phyloP scores from a whole-genome alignment of 2,113 vertebrate species.

The Urocynchramus pylzowi region DNA sequence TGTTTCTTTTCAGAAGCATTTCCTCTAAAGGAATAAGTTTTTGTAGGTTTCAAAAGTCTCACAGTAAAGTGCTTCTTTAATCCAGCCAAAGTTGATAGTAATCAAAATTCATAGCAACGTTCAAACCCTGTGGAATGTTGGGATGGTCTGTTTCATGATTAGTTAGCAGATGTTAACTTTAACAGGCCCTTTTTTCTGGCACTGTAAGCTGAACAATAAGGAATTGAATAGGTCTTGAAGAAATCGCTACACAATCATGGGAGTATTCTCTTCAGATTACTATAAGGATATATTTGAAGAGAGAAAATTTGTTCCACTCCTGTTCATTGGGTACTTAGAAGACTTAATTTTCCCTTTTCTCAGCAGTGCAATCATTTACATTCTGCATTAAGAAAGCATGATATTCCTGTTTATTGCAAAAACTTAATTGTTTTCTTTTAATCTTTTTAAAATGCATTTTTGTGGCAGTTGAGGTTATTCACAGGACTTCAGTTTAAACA shows the following conservation, averaged over 20 bases:
- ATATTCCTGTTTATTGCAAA: slow-evolving; percentile 37
- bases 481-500: background rate
- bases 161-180: slow-evolving; percentile 68
- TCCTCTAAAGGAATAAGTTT: background rate
- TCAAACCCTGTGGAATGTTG: slow-evolving; percentile 36
- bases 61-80: background rate
- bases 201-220: slow-evolving; percentile 57
- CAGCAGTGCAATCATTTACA: slow-evolving; percentile 52
- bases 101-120: slow-evolving; percentile 59
- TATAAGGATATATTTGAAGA: slow-evolving; percentile 59
- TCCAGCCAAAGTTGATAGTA: slow-evolving; percentile 38
- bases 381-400: slow-evolving; percentile 44
- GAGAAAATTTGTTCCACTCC: slow-evolving; percentile 49
- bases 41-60: background rate
- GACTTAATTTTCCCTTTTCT: slow-evolving; percentile 55
- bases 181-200: slow-evolving; percentile 50
- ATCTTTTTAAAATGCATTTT: background rate
- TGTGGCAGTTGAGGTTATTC: slow-evolving; percentile 11
- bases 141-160: slow-evolving; percentile 53
- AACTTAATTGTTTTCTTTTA: background rate
- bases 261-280: slow-evolving; percentile 62
- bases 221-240: slow-evolving; percentile 62
- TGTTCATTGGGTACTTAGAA: slow-evolving; percentile 45
- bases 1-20: background rate
- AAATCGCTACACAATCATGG: slow-evolving; percentile 56